Percentiles rank a stretch among this genome's conserved stretches.
Evolutionary conservation across 2,113 vertebrate genomes (phyloP).

Genomic region (Hippocampus barbouri): DNA sequence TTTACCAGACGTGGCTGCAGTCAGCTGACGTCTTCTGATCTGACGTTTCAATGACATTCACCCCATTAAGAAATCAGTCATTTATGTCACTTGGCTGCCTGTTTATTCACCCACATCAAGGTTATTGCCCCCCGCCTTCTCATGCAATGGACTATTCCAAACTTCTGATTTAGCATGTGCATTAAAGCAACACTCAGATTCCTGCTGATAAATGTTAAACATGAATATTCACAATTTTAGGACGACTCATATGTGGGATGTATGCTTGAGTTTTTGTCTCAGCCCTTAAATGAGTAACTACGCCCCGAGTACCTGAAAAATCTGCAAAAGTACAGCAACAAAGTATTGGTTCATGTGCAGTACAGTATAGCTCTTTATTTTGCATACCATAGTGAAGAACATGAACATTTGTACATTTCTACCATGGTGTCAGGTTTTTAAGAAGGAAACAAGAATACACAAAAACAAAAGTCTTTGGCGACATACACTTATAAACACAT

Average conservation of each 20-base stretch:
- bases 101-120: constrained; percentile 43
- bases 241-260: too few relatives aligned
- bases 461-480: constrained; percentile 74
- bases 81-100: neutral
- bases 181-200: too few relatives aligned
- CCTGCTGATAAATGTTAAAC: too few relatives aligned
- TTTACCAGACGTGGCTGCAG: neutral
- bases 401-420: constrained; percentile 36
- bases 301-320: too few relatives aligned
- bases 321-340: too few relatives aligned
- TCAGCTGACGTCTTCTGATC: constrained; percentile 16
- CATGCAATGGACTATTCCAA: too few relatives aligned
- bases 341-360: neutral
- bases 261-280: too few relatives aligned
- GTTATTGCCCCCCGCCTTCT: neutral
- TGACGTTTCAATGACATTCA: constrained; percentile 10
- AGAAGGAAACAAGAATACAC: constrained; percentile 47
- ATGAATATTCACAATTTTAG: too few relatives aligned
- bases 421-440: constrained; percentile 17
- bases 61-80: constrained; percentile 5
- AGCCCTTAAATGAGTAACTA: too few relatives aligned
- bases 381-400: constrained; percentile 46
- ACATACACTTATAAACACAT: constrained; percentile 59
- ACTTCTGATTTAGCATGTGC: too few relatives aligned
- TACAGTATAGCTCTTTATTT: constrained; percentile 70